phyloP scores from a whole-genome alignment of 2,888 invertebrate genomes.

The Molorchus minor region DNA sequence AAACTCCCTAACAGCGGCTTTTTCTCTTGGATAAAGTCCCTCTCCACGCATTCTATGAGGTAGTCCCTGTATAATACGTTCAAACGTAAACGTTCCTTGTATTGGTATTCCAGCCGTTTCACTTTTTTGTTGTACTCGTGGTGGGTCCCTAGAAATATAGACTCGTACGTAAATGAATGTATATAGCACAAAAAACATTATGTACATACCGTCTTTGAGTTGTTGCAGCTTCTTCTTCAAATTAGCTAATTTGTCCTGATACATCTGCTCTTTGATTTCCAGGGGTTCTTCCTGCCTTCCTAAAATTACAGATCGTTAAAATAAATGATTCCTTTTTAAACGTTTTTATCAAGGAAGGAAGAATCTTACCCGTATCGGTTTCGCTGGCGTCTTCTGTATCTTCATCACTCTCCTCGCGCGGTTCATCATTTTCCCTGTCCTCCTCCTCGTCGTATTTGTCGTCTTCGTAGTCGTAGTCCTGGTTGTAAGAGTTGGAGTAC shows the following conservation, averaged over 20 bases:
- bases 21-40: conserved; percentile 88
- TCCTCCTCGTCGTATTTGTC: conserved; percentile 78
- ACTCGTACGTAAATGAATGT: too few species aligned
- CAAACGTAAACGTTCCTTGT: conserved; percentile 80
- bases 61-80: conserved; percentile 82
- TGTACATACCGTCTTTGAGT: conserved; percentile 74
- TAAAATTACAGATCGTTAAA: conserved; percentile 4
- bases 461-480: conserved; percentile 78
- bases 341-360: too few species aligned
- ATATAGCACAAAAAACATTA: neutral
- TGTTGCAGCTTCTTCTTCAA: conserved; percentile 91
- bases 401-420: conserved; percentile 68
- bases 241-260: conserved; percentile 88
- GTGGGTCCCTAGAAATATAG: conserved; percentile 72
- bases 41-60: conserved; percentile 85
- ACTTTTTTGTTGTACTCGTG: conserved; percentile 86
- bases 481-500: conserved; percentile 71
- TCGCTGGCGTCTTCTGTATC: conserved; percentile 98
- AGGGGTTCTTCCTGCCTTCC: conserved; percentile 78
- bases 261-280: conserved; percentile 90
- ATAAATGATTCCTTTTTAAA: too few species aligned
- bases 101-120: conserved; percentile 82
- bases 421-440: conserved; percentile 72
- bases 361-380: conserved; percentile 77
- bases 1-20: conserved; percentile 89